Base-by-base conservation (phyloP, 2,888 invertebrate genomes). In the Idaea aversata region DNA sequence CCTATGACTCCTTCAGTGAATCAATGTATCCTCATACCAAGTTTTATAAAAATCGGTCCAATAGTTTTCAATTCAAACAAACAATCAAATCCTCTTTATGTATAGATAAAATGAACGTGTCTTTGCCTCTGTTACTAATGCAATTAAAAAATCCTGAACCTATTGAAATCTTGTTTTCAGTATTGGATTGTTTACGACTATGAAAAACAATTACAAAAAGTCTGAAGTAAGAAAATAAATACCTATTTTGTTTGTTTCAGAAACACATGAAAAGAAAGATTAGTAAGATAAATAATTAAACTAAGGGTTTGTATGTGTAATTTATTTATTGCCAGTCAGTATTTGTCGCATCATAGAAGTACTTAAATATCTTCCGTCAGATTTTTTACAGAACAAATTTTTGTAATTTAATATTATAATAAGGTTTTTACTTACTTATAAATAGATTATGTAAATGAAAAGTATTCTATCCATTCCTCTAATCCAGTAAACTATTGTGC, bases 251-350 rank as follows among this genome's bases (percentile, higher is more conserved):
- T 78, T 74, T 65, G 68, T 91, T 92, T 72, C 91, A 93, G 93
- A 93, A 82, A 86, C 86, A 36, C 93, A 93, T 65, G 93, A 93
- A 73, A 93, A 93, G 77, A 93, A 90, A 74, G 93, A 93, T 75
- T 93, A 87, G 77, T 34, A 5, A 16, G 25, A 5, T 36, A 6
- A 34, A 38, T 16, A 34, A 38, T 16, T 13, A 63, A 63, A 38
- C 16, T 25, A 16, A 47, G 47, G 47, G 47, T 47, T 47, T 47
- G 7, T 47, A 13, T 47, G 13, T 13, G 13, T 13, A 7, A 36
- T 36, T 36, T 13, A 13, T 7, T 47, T 47, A 47, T 47, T 47
- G 47, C 47, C 47, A 47, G 47, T 47, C 47, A 47, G 47, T 47
- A 47, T 47, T 47, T 47, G 5, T 47, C 13, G 47, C 10, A 25